Conservation (phyloP, 2,888 invertebrate species). For the Sesamia inferens region DNA sequence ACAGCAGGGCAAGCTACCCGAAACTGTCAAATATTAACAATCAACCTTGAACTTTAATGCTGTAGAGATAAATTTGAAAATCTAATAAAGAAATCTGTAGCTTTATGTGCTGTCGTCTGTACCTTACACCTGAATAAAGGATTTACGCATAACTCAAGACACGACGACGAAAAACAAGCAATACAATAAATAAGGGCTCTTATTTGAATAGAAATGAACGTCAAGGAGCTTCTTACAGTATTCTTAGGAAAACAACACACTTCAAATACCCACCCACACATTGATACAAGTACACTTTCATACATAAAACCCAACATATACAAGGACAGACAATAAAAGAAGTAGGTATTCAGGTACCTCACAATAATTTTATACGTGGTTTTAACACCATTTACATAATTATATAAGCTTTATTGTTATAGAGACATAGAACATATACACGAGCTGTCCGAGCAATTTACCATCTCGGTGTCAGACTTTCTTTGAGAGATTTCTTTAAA, state of each 20-base stretch:
- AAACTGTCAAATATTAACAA: too few relatives aligned
- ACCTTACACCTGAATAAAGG: conserved; percentile 8
- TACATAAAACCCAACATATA: conserved; percentile 4
- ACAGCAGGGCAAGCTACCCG: too few relatives aligned
- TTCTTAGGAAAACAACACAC: conserved; percentile 43
- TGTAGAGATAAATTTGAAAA: too few relatives aligned
- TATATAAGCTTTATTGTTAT: neutral
- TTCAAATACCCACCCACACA: conserved; percentile 19
- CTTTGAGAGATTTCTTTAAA: too few relatives aligned
- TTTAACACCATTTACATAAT: neutral
- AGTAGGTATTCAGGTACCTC: neutral
- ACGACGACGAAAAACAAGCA: conserved; percentile 33
- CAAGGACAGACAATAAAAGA: conserved; percentile 12
- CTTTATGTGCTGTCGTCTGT: too few relatives aligned
- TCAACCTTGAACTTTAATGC: too few relatives aligned
- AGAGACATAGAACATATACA: neutral
- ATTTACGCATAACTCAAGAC: neutral
- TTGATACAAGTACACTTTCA: neutral
- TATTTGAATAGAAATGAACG: conserved; percentile 49
- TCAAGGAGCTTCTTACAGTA: conserved; percentile 34
- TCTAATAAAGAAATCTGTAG: too few relatives aligned
- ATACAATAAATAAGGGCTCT: conserved; percentile 47
- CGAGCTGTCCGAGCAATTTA: too few relatives aligned
- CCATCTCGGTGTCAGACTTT: too few relatives aligned
- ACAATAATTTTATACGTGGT: neutral